Evolutionary conservation across 2,888 invertebrate genomes (phyloP).

Genomic region (Norana najaformis): DNA sequence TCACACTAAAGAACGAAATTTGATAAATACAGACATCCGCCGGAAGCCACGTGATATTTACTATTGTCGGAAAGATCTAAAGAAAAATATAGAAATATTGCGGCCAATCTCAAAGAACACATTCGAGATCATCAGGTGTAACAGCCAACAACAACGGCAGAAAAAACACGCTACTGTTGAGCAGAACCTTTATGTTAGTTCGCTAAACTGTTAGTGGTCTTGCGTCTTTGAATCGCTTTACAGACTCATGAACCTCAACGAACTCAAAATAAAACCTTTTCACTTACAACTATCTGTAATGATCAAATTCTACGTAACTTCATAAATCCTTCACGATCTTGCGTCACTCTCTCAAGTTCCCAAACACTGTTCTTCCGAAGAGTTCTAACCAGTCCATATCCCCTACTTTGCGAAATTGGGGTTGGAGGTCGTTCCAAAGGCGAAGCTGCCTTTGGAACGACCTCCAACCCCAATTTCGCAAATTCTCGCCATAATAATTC

Average conservation of each 20-base stretch:
- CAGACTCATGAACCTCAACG: neutral
- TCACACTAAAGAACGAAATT: neutral
- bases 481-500: too few relatives aligned
- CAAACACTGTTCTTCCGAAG: too few relatives aligned
- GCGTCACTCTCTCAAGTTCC: too few relatives aligned
- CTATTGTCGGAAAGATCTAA: conserved; percentile 1
- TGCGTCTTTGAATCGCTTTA: neutral
- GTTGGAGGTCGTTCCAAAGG: too few relatives aligned
- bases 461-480: too few relatives aligned
- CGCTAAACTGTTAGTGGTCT: neutral
- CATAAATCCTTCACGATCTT: too few relatives aligned
- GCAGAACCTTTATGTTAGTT: neutral
- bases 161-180: neutral
- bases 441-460: too few relatives aligned
- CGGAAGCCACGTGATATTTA: conserved; percentile 6
- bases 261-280: neutral
- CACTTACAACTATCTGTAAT: too few relatives aligned
- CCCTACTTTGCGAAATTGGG: too few relatives aligned
- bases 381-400: too few relatives aligned
- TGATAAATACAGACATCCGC: neutral
- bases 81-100: neutral
- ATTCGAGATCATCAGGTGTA: neutral
- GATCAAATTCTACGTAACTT: too few relatives aligned
- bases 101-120: neutral
- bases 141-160: neutral